Base-by-base conservation (phyloP, 2,888 invertebrate genomes). In the Incurvaria masculella region DNA sequence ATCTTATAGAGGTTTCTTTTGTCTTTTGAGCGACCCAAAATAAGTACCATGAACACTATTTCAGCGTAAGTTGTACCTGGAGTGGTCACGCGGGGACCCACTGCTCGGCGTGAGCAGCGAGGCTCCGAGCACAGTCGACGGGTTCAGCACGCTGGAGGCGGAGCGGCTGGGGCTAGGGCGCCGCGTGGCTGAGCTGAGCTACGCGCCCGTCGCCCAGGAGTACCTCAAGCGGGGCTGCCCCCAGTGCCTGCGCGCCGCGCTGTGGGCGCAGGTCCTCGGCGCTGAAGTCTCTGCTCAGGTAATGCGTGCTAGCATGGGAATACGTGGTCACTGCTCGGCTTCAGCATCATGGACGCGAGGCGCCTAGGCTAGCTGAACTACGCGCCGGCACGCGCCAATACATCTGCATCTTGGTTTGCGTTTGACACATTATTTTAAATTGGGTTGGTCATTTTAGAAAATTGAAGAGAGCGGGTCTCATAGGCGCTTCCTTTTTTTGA, bases 191-290 rank as follows among this genome's bases (percentile, higher is more conserved):
- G 81, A 82, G 17, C 83, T 87, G 43, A 88, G 89, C 54, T 91
- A 94, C 64, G 90, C 94, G 0, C 94, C 95, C 0, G 80, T 94
- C 27, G 89, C 92, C 38, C 94, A 95, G 66, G 95, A 97, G 72
- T 93, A 88, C 66, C 73, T 94, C 11, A 96, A 96, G 73, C 85
- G 85, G 55, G 93, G 94, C 16, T 89, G 89, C 57, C 93, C 94
- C 0, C 83, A 88, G 55, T 80, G 83, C 52, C 78, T 93, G 41
- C 80, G 97, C 14, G 91, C 91, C 0, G 83, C 82, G 52, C 80
- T 97, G 1, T 97, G 97, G 96, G 82, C 89, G 1, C 86, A 90
- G 55, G 89, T 96, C 8, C 75, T 97, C 11, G 94, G 93, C 18
- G 88, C 91, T 42, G 87, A 89, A 57, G 79, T 89, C 2, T 85